A percentile compares a stretch with the other conserved stretches of the same genome.
Evolutionary conservation across 2,888 invertebrate species (phyloP).

Genomic region (Chalcosyrphus nemorum): DNA sequence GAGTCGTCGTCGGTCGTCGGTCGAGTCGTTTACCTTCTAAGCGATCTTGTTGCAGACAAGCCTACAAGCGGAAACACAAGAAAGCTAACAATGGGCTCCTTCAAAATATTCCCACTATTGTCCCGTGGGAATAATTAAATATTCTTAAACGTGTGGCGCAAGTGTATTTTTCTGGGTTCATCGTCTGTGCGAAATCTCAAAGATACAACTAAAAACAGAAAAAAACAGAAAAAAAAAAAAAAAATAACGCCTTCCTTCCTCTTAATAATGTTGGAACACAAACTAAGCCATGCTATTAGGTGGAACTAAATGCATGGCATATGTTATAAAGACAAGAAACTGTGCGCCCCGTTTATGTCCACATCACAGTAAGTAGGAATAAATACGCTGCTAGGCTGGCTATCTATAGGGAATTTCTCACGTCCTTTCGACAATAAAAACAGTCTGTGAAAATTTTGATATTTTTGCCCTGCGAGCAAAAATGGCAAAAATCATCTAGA

Average conservation of each 20-base stretch:
- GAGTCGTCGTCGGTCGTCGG: slow-evolving; percentile 20
- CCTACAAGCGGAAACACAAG: slow-evolving; percentile 60
- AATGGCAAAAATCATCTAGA: too few species aligned
- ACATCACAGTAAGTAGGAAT: slow-evolving; percentile 18
- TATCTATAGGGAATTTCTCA: slow-evolving; percentile 45
- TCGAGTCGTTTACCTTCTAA: slow-evolving; percentile 47
- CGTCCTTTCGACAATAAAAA: slow-evolving; percentile 48
- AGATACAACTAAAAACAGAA: slow-evolving; percentile 7
- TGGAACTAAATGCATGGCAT: slow-evolving; percentile 60
- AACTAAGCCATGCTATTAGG: slow-evolving; percentile 58
- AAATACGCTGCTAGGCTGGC: slow-evolving; percentile 6
- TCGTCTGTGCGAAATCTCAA: slow-evolving; percentile 61
- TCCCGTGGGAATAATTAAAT: slow-evolving; percentile 70
- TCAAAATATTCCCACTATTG: slow-evolving; percentile 68
- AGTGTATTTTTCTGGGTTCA: slow-evolving; percentile 59
- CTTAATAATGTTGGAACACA: slow-evolving; percentile 58
- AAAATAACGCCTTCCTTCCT: slow-evolving; percentile 39
- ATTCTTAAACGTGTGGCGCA: slow-evolving; percentile 66
- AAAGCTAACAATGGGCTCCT: slow-evolving; percentile 53
- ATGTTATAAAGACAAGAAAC: slow-evolving; percentile 30
- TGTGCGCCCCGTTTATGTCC: slow-evolving; percentile 35
- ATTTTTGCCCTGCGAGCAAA: slow-evolving; percentile 19
- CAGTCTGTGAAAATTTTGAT: slow-evolving; percentile 32
- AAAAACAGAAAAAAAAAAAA: slow-evolving; percentile 19
- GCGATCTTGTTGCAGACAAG: slow-evolving; percentile 50